phyloP scores from a whole-genome alignment of 2,113 vertebrate genomes.

The Eptesicus fuscus region DNA sequence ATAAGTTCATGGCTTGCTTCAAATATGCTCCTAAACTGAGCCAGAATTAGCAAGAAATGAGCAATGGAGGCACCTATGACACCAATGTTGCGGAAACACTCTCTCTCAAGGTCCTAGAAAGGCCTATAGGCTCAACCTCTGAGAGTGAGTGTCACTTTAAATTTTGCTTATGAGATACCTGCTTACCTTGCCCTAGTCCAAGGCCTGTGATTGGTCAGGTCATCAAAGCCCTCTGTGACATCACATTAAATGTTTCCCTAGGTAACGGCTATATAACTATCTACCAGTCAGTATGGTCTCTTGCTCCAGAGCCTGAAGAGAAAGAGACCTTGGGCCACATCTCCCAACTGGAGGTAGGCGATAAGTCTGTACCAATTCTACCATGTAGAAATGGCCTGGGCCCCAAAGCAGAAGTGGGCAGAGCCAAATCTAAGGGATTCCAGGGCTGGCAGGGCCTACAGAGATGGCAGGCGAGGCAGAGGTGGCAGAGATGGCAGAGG shows the following conservation, averaged over 20 bases:
- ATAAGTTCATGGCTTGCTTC: not conserved
- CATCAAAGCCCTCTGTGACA: not conserved
- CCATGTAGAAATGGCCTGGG: not conserved
- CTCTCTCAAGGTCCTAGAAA: not conserved
- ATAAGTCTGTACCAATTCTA: not conserved
- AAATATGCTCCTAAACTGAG: not conserved
- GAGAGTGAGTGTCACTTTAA: not conserved
- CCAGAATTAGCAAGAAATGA: not conserved
- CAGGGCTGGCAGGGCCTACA: not conserved
- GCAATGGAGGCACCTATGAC: not conserved
- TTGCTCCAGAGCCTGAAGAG: rapidly evolving
- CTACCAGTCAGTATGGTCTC: not conserved
- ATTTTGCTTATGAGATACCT: not conserved
- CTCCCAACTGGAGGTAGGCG: not conserved
- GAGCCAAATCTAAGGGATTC: not conserved
- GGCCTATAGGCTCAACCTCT: not conserved
- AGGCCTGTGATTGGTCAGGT: constrained; percentile 7
- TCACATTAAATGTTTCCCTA: rapidly evolving
- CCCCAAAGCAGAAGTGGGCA: not conserved
- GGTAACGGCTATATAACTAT: rapidly evolving
- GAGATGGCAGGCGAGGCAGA: rapidly evolving
- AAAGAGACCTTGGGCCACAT: rapidly evolving
- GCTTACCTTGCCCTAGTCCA: not conserved
- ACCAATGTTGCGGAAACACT: not conserved
- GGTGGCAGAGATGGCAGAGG: not conserved